Evolutionary conservation across 1,140 invertebrate species (phyloP).

Genomic region (Trichogramma pretiosum): DNA sequence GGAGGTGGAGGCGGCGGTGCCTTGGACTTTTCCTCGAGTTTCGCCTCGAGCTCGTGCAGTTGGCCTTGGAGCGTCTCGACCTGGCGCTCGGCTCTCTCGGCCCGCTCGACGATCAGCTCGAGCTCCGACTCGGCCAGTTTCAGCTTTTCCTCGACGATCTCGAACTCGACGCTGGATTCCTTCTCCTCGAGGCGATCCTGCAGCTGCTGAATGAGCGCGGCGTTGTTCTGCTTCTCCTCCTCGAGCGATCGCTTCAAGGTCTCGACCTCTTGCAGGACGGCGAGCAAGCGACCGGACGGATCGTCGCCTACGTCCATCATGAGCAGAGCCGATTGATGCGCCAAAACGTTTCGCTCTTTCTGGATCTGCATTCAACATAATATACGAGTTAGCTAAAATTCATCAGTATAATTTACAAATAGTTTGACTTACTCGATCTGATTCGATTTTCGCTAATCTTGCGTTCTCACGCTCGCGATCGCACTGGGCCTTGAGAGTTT

Average conservation of each 20-base stretch:
- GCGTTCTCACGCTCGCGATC: slow-evolving; percentile 53
- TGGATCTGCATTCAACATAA: slow-evolving; percentile 27
- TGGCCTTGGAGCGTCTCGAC: slow-evolving; percentile 30
- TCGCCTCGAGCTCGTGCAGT: slow-evolving; percentile 29
- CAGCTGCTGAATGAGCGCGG: slow-evolving; percentile 47
- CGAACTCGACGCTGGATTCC: slow-evolving; percentile 56
- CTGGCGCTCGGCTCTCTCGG: slow-evolving; percentile 52
- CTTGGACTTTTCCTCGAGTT: slow-evolving; percentile 38
- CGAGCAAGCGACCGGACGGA: slow-evolving; percentile 45
- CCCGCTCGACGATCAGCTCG: slow-evolving; percentile 50
- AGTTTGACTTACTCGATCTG: slow-evolving; percentile 37
- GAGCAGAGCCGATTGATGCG: slow-evolving; percentile 58
- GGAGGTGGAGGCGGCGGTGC: slow-evolving; percentile 37
- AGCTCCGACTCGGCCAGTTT: slow-evolving; percentile 59
- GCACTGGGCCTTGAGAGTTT: slow-evolving; percentile 50
- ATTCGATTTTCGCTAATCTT: slow-evolving; percentile 43
- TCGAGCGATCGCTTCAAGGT: slow-evolving; percentile 51
- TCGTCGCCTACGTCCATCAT: slow-evolving; percentile 51
- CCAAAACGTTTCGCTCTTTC: slow-evolving; percentile 56
- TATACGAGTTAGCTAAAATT: too few relatives aligned
- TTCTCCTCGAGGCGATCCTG: slow-evolving; percentile 59
- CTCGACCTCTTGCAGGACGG: slow-evolving; percentile 55
- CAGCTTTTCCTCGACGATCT: slow-evolving; percentile 61
- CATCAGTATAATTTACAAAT: too few relatives aligned
- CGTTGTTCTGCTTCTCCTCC: slow-evolving; percentile 49